A percentile compares a stretch with the other conserved stretches of the same genome.
Evolutionary conservation across 2,113 vertebrate species (phyloP).

Genomic region (Meriones unguiculatus): DNA sequence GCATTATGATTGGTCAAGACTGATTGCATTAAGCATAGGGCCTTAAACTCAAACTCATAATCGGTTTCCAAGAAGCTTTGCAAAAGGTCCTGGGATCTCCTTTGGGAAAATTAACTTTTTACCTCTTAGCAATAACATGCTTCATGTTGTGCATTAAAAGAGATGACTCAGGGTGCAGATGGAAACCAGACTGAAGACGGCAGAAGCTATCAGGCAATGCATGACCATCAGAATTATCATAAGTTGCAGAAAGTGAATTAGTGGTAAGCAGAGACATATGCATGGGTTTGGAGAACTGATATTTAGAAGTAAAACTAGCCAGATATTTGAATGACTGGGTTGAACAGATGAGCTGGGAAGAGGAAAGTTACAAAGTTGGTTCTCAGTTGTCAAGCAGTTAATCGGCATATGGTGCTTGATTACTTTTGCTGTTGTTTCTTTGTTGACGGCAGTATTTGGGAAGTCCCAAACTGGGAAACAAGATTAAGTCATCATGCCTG

Average conservation of each 20-base stretch:
- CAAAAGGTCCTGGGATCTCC: not conserved
- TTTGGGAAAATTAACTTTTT: constrained; percentile 28
- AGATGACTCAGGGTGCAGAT: not conserved
- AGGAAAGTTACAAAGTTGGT: not conserved
- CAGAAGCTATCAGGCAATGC: not conserved
- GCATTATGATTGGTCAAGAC: not conserved
- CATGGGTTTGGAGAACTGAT: not conserved
- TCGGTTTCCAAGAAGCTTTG: not conserved
- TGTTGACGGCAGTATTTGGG: not conserved
- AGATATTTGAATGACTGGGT: not conserved
- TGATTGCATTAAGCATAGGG: not conserved
- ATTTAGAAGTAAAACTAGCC: not conserved
- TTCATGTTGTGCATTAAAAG: constrained; percentile 18
- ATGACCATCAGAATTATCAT: not conserved
- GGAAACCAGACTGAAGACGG: not conserved
- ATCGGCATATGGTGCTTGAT: too few species aligned
- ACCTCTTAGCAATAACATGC: not conserved
- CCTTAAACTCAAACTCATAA: not conserved
- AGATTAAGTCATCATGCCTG: not conserved
- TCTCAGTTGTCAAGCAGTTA: not conserved
- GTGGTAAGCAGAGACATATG: not conserved
- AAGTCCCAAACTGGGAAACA: not conserved
- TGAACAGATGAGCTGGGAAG: not conserved
- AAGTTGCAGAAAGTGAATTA: not conserved
- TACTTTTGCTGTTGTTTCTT: not conserved